A percentile compares a stretch with the other conserved stretches of the same genome.
phyloP scores from a whole-genome alignment of 2,888 invertebrate species.

The Caenorhabditis doughertyi region DNA sequence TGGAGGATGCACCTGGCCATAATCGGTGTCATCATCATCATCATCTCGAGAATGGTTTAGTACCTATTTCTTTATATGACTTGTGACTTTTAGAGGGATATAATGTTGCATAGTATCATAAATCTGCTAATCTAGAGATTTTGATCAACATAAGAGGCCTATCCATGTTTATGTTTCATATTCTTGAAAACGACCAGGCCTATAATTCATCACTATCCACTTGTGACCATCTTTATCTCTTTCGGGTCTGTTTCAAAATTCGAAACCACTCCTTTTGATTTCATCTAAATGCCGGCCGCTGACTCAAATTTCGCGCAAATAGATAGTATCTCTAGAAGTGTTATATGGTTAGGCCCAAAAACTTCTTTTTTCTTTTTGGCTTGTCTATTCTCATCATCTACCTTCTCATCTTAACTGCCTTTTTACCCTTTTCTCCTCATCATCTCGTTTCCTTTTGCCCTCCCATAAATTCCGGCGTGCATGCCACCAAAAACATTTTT shows the following conservation, averaged over 20 bases:
- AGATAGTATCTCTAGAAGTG: conserved; percentile 58
- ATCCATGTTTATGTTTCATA: conserved; percentile 7
- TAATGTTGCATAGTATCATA: conserved; percentile 38
- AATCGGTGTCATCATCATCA: conserved; percentile 44
- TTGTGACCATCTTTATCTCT: conserved; percentile 51
- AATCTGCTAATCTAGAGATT: conserved; percentile 37
- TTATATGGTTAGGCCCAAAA: conserved; percentile 21
- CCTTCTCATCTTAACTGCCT: conserved; percentile 44
- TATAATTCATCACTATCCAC: conserved; percentile 64
- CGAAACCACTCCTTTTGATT: conserved; percentile 53
- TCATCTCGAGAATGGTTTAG: not conserved
- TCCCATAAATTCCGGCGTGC: conserved; percentile 59
- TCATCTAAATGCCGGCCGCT: conserved; percentile 44
- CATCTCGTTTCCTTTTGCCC: conserved; percentile 44
- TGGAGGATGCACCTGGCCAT: conserved; percentile 42
- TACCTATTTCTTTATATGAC: not conserved
- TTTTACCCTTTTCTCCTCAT: conserved; percentile 20
- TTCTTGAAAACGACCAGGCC: conserved; percentile 33
- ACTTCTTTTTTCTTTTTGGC: not conserved
- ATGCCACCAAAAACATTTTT: conserved; percentile 53
- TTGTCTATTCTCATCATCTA: conserved; percentile 3
- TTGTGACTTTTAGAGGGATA: conserved; percentile 36
- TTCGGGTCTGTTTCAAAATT: conserved; percentile 29
- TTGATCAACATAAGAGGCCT: conserved; percentile 33
- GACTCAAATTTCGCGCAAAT: conserved; percentile 54